These are phyloP conservation scores for Halotydeus destructor DNA, from an alignment of 1,140 invertebrate genomes.

Conservation along the genomic window DNA sequence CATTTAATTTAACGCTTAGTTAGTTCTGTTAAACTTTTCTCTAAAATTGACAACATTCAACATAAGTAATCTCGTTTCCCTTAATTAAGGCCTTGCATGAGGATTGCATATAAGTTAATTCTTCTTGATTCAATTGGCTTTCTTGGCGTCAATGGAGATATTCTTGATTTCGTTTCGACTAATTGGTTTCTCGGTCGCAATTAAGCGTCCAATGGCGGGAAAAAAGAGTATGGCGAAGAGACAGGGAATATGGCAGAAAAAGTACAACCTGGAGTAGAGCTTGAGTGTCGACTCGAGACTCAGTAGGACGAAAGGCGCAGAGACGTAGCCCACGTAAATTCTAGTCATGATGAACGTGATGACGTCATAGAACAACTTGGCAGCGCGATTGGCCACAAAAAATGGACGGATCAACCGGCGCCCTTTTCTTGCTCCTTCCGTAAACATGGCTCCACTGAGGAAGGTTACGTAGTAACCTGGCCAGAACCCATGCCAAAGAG, in stretches of 20 bases:
- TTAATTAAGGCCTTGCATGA: too few relatives aligned
- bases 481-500: conserved; percentile 92
- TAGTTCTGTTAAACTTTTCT: too few relatives aligned
- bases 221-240: conserved; percentile 3
- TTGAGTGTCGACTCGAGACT: conserved; percentile 44
- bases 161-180: neutral
- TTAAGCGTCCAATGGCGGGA: neutral
- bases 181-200: neutral
- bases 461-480: conserved; percentile 95
- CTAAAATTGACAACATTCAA: too few relatives aligned
- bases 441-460: conserved; percentile 62
- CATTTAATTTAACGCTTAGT: too few relatives aligned
- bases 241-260: conserved; percentile 12
- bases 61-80: too few relatives aligned
- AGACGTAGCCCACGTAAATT: conserved; percentile 57
- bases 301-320: conserved; percentile 69
- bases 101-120: too few relatives aligned
- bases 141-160: too few relatives aligned
- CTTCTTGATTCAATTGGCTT: too few relatives aligned
- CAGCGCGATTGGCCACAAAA: conserved; percentile 39
- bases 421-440: conserved; percentile 52
- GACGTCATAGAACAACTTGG: conserved; percentile 50
- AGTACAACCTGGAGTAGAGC: conserved; percentile 38
- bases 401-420: conserved; percentile 47
- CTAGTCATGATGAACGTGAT: conserved; percentile 54